A percentile compares a stretch with the other conserved stretches of the same genome.
Evolutionary conservation across 2,797 vertebrate species (phyloP).

Genomic region (Distichodus sexfasciatus): DNA sequence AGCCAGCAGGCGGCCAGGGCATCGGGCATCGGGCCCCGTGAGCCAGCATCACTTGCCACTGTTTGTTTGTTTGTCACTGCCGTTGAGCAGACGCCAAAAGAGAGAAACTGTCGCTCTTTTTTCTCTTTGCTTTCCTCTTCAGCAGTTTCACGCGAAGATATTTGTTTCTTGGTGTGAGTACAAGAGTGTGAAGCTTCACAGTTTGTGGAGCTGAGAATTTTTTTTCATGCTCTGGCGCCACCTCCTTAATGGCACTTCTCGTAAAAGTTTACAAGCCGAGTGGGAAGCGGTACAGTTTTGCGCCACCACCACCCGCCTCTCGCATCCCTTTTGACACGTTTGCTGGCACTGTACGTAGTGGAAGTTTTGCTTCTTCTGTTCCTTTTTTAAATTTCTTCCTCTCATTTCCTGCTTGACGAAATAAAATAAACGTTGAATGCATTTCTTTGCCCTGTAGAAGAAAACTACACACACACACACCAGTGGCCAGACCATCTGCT

Average conservation of each 20-base stretch:
- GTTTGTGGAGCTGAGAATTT: neutral
- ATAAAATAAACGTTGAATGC: too few relatives aligned
- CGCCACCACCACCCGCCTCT: too few relatives aligned
- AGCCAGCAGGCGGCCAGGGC: conserved; percentile 4
- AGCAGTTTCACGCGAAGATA: neutral
- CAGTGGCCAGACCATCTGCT: too few relatives aligned
- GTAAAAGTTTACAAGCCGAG: conserved; percentile 9
- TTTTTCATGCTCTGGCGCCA: conserved; percentile 1
- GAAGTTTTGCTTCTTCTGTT: neutral
- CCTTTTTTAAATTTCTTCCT: neutral
- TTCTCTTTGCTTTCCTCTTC: neutral
- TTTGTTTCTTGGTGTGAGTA: conserved; percentile 3
- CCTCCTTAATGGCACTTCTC: conserved; percentile 5
- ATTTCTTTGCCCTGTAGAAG: too few relatives aligned
- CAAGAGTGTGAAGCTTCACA: conserved; percentile 20
- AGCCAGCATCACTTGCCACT: neutral
- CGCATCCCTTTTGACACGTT: neutral
- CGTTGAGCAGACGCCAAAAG: neutral
- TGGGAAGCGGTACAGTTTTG: neutral
- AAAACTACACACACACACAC: too few relatives aligned
- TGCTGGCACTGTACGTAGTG: neutral
- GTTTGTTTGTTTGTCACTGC: conserved; percentile 18
- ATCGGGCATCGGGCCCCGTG: too few relatives aligned
- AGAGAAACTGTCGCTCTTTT: neutral
- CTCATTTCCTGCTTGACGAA: neutral